These are phyloP conservation scores for Pycnonotus jocosus DNA, from an alignment of 2,113 vertebrate species.

Conservation along the genomic window DNA sequence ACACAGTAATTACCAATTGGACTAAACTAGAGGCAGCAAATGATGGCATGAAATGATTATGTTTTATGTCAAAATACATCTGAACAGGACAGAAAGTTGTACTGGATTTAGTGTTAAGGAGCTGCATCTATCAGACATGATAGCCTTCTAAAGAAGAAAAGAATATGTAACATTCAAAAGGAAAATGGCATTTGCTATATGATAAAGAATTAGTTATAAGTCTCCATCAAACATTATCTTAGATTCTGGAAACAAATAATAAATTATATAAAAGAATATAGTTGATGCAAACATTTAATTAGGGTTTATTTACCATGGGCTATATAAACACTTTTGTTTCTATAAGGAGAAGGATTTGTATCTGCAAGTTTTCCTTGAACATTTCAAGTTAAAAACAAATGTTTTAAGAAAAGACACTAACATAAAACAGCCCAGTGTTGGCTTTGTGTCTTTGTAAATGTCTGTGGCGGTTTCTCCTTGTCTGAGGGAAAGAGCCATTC, in stretches of 20 bases:
- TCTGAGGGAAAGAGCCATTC: slow-evolving; percentile 60
- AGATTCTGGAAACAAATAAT: neutral
- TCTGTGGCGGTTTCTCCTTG: slow-evolving; percentile 37
- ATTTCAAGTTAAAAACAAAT: slow-evolving; percentile 66
- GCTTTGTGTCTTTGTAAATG: slow-evolving; percentile 66
- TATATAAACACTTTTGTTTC: slow-evolving; percentile 50
- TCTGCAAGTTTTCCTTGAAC: slow-evolving; percentile 48
- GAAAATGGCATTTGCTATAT: neutral
- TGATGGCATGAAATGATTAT: neutral
- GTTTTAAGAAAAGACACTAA: slow-evolving; percentile 65
- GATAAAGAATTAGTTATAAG: neutral
- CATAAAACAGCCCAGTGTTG: slow-evolving; percentile 54
- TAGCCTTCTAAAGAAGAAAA: neutral
- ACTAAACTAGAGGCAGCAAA: neutral
- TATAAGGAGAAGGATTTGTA: slow-evolving; percentile 27
- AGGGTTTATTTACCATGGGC: slow-evolving; percentile 33
- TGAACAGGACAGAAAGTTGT: slow-evolving; percentile 23
- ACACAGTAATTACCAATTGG: neutral
- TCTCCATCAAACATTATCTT: neutral
- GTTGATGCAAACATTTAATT: slow-evolving; percentile 54
- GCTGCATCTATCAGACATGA: neutral
- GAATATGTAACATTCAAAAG: neutral
- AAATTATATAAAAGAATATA: neutral
- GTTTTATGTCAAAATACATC: slow-evolving; percentile 15
- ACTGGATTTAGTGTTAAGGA: neutral